Base-by-base conservation (phyloP, 2,888 invertebrate species). In the Himalopsyche anomala region DNA sequence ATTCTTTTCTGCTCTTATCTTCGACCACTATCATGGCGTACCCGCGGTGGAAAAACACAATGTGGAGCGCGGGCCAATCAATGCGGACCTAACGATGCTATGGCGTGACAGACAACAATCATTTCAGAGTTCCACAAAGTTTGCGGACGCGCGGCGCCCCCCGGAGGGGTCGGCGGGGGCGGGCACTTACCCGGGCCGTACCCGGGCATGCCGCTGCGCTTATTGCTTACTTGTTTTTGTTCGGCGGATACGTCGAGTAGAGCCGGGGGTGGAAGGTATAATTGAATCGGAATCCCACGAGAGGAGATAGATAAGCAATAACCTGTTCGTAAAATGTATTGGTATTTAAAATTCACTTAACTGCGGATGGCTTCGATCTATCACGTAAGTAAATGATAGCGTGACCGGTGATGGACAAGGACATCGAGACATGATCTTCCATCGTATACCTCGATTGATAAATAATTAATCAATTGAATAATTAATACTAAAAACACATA, bases 51-150 rank as follows among this genome's bases (percentile, higher is more conserved):
- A 38, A 74, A 74, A 74, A 74, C 74, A 74, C 74, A 74, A 36
- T 36, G 4, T 15, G 51, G 51, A 74, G 36, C 74, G 12, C 74
- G 74, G 74, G 15, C 74, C 74, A 74, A 74, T 74, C 74, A 74
- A 74, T 74, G 74, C 74, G 38, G 74, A 19, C 74, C 74, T 74
- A 74, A 74, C 74, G 74, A 74, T 38, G 28, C 28, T 36, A 74
- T 74, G 74, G 74, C 74, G 74, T 74, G 74, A 74, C 74, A 74
- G 28, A 74, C 74, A 74, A 74, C 74, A 74, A 74, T 74, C 74
- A 74, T 74, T 74, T 38, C 74, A 74, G 74, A 74, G 74, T 74
- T 74, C 74, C 74, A 74, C 74, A 74, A 74, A 74, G 74, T 74
- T 74, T 74, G 15, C 74, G 74, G 36, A 74, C 19, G 74, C 11